Evolutionary conservation across 2,113 vertebrate genomes (phyloP).

Genomic region (Jacana jacana): DNA sequence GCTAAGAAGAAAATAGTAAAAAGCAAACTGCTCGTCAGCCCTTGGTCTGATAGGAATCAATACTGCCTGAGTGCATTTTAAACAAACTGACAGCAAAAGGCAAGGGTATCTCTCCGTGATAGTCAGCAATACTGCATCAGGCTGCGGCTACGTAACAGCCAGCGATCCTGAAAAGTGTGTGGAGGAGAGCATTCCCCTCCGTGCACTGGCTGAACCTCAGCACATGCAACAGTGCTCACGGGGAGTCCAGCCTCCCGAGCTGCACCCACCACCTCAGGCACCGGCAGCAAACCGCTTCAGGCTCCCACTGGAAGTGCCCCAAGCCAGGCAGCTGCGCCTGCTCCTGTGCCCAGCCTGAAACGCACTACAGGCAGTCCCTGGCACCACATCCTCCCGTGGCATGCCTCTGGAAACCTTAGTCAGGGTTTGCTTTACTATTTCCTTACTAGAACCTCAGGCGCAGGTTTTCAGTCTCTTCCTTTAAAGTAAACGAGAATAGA

Average conservation of each 20-base stretch:
- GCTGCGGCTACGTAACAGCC: neutral
- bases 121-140: neutral
- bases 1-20: neutral
- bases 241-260: neutral
- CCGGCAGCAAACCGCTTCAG: neutral
- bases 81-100: neutral
- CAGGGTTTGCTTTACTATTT: neutral
- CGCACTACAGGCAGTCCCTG: neutral
- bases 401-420: neutral
- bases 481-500: neutral
- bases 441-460: neutral
- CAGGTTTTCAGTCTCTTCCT: neutral
- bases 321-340: neutral
- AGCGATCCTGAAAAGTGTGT: neutral
- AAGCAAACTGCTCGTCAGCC: neutral
- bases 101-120: neutral
- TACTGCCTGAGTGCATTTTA: neutral
- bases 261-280: rapidly evolving
- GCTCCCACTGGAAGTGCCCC: neutral
- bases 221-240: neutral
- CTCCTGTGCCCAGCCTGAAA: neutral
- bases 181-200: neutral
- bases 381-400: neutral
- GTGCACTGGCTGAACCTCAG: neutral
- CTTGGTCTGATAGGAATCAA: neutral